Evolutionary conservation across 2,888 invertebrate species (phyloP).

Genomic region (Syrista parreyssii): DNA sequence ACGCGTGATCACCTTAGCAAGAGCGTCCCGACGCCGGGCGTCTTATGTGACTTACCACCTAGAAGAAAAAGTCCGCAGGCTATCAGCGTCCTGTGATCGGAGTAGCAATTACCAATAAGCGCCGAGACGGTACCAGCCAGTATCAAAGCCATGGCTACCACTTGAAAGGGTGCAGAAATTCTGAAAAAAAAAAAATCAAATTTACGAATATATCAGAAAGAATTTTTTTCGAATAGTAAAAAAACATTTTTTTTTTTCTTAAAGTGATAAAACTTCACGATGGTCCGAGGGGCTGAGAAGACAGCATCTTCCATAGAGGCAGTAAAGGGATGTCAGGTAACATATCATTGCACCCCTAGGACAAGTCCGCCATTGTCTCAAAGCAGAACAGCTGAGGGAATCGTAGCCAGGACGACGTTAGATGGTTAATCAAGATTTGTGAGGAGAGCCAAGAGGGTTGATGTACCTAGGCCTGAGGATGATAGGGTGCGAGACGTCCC

Average conservation of each 20-base stretch:
- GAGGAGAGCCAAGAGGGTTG: slow-evolving; percentile 8
- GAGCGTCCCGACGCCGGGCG: neutral
- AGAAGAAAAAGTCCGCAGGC: slow-evolving; percentile 73
- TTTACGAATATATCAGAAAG: neutral
- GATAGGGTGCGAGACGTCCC: neutral
- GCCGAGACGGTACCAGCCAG: slow-evolving; percentile 70
- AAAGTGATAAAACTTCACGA: neutral
- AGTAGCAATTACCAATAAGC: slow-evolving; percentile 72
- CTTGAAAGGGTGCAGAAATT: slow-evolving; percentile 72
- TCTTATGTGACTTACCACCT: slow-evolving; percentile 68
- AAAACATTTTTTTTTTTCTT: neutral
- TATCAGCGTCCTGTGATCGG: slow-evolving; percentile 72
- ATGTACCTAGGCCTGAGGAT: neutral
- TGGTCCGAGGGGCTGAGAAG: neutral
- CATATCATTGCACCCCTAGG: slow-evolving; percentile 7
- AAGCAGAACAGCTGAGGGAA: neutral
- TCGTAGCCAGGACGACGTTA: neutral
- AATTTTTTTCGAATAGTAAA: neutral
- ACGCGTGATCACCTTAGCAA: neutral
- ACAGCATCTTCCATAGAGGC: neutral
- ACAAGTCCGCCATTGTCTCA: neutral
- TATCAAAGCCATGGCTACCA: slow-evolving; percentile 68
- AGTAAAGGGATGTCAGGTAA: slow-evolving; percentile 11
- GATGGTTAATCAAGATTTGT: slow-evolving; percentile 47
- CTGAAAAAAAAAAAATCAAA: slow-evolving; percentile 61